Base-by-base conservation (phyloP, 2,888 invertebrate genomes). In the Adelphocoris suturalis region DNA sequence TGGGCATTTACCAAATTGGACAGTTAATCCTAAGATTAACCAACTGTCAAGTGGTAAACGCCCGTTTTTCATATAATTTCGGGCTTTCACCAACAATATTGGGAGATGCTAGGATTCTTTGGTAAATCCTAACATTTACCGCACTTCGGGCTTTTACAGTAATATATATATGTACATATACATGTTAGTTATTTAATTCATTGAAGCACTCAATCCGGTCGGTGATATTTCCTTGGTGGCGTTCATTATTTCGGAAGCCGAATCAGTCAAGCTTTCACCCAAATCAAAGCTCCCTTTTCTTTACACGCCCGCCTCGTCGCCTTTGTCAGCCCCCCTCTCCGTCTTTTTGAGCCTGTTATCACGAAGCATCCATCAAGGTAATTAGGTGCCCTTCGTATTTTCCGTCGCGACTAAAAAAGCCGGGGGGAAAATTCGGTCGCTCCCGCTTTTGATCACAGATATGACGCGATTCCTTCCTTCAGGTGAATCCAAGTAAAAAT, bases 251-350 rank as follows among this genome's bases (percentile, higher is more conserved):
- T 68, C 68, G 23, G 68, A 68, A 12, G 68, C 68, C 68, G 68
- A 68, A 68, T 23, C 68, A 68, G 68, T 68, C 23, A 68, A 5
- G 68, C 68, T 68, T 68, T 68, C 68, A 68, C 68, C 68, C 68
- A 68, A 68, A 68, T 68, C 68, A 68, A 68, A 68, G 68, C 68
- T 68, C 23, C 68, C 27, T 23, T 68, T 68, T 68, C 68, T 68
- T 68, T 13, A 7, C 68, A 23, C 13, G 19, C 68, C 23, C 68
- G 23, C 68, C 68, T 68, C 19, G n/a, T n/a, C 16, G 14, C 57
- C 57, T 57, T 68, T 68, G 68, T 68, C 19, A 19, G 19, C 27
- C 19, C 23, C 13, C 19, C 68, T 19, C 27, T 27, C 68, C 68
- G 23, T 68, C 68, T 68, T 68, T 19, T 27, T 68, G 19, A 19